Conservation (phyloP, 2,113 vertebrate species). For the Percina caprodes region DNA sequence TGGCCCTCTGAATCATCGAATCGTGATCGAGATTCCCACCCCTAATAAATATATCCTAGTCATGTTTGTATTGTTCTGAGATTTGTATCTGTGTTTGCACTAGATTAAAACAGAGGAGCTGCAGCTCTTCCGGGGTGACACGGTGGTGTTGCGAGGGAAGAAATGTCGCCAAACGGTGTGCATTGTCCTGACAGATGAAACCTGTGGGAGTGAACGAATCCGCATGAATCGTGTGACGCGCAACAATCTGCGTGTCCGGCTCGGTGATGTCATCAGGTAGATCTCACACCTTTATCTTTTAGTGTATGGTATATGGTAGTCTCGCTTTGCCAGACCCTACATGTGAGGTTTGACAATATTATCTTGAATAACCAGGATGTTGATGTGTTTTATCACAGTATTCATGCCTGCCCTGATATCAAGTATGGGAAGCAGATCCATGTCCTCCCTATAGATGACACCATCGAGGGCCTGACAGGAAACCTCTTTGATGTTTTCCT, state of each 20-base stretch:
- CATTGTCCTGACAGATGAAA: slow-evolving; percentile 95
- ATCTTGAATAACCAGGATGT: not conserved
- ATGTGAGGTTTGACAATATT: not conserved
- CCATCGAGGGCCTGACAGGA: slow-evolving; percentile 94
- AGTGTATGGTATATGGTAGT: not conserved
- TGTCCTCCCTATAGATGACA: slow-evolving; percentile 94
- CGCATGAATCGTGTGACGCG: slow-evolving; percentile 96
- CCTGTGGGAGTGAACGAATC: slow-evolving; percentile 94
- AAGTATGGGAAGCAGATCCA: slow-evolving; percentile 97
- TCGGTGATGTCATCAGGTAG: slow-evolving; percentile 97
- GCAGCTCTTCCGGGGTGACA: slow-evolving; percentile 96
- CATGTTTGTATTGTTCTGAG: not conserved
- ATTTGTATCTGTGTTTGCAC: slow-evolving; percentile 2
- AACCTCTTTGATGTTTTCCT: slow-evolving; percentile 98
- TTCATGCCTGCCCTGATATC: slow-evolving; percentile 95
- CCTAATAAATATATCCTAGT: no score
- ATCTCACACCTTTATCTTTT: not conserved
- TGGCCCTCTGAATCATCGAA: no score
- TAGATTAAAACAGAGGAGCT: slow-evolving; percentile 97
- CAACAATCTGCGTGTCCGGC: slow-evolving; percentile 93
- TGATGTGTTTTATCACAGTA: slow-evolving; percentile 80
- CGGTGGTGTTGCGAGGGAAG: slow-evolving; percentile 93
- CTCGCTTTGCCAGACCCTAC: no score
- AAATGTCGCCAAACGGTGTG: slow-evolving; percentile 95
- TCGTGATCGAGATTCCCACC: no score